These are phyloP conservation scores for Caprella mutica DNA, from an alignment of 2,888 invertebrate genomes.

Conservation along the genomic window DNA sequence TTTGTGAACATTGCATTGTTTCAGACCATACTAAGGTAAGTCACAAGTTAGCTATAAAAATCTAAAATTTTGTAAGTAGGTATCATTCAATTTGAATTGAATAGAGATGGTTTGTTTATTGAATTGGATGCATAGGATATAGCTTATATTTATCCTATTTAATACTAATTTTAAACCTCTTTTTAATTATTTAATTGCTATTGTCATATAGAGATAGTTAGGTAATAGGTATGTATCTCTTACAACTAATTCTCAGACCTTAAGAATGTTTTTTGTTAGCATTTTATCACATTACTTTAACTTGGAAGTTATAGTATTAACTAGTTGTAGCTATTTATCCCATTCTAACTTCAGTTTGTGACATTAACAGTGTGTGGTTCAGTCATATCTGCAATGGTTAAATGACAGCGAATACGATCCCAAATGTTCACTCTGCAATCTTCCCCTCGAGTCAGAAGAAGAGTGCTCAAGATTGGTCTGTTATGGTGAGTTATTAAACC, in stretches of 20 bases:
- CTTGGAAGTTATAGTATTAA: background rate
- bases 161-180: too few relatives aligned
- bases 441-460: slow-evolving; percentile 55
- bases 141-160: background rate
- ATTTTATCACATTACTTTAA: too few relatives aligned
- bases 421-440: slow-evolving; percentile 69
- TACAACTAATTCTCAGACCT: too few relatives aligned
- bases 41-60: background rate
- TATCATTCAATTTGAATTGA: background rate
- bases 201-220: background rate
- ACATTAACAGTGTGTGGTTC: slow-evolving; percentile 80
- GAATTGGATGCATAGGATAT: background rate
- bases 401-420: slow-evolving; percentile 96
- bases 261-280: too few relatives aligned
- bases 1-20: slow-evolving; percentile 97
- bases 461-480: slow-evolving; percentile 82
- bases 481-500: slow-evolving; percentile 62
- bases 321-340: background rate
- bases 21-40: slow-evolving; percentile 85
- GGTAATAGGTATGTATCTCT: too few relatives aligned
- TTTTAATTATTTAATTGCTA: background rate
- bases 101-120: background rate
- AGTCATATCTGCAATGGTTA: slow-evolving; percentile 95
- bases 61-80: background rate
- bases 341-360: slow-evolving; percentile 30